phyloP scores from a whole-genome alignment of 2,888 invertebrate genomes.

The Trachelus stipa region DNA sequence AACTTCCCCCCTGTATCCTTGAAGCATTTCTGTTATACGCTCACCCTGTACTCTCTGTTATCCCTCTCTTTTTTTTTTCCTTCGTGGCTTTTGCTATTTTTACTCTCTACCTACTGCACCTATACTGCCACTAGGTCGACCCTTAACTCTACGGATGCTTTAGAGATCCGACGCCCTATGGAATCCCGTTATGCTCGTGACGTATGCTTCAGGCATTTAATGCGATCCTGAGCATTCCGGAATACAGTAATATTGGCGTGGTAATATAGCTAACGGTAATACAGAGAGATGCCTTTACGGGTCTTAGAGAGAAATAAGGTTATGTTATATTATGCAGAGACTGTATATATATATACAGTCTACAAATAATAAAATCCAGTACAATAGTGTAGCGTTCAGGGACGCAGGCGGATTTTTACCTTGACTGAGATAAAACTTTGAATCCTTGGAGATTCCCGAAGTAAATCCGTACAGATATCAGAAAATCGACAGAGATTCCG shows the following conservation, averaged over 20 bases:
- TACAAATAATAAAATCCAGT: not conserved
- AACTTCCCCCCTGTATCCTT: not conserved
- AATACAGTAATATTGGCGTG: not conserved
- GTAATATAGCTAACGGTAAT: not conserved
- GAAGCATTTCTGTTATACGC: slow-evolving; percentile 12
- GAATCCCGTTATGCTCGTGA: not conserved
- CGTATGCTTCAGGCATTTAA: not conserved
- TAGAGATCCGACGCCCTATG: not conserved
- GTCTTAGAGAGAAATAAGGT: not conserved
- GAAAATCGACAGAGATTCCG: not conserved
- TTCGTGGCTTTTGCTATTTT: not conserved
- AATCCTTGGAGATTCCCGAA: not conserved
- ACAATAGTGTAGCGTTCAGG: not conserved
- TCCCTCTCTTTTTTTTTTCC: not conserved
- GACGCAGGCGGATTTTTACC: not conserved
- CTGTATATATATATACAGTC: not conserved
- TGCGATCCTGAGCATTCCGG: not conserved
- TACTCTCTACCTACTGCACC: not conserved
- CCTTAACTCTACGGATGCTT: not conserved
- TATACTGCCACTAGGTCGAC: not conserved
- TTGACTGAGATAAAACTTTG: not conserved
- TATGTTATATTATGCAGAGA: not conserved
- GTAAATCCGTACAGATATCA: not conserved
- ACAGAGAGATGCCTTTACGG: not conserved
- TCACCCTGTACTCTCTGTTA: not conserved